Evolutionary conservation across 2,888 invertebrate species (phyloP).

Genomic region (Anorthoa munda): DNA sequence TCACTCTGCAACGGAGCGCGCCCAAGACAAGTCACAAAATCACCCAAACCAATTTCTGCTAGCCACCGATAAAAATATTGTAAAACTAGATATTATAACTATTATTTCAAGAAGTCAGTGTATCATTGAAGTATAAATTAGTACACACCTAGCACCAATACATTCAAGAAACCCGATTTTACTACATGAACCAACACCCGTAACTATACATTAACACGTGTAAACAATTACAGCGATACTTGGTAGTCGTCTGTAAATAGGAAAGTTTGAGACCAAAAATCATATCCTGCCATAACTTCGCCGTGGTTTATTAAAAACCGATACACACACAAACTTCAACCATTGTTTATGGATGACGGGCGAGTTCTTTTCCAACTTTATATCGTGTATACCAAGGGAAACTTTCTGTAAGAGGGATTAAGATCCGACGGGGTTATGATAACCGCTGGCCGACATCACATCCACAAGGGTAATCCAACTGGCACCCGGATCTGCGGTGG

Average conservation of each 20-base stretch:
- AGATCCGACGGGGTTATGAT: conserved; percentile 42
- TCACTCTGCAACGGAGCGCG: too few relatives aligned
- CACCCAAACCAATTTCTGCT: too few relatives aligned
- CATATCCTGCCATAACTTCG: neutral
- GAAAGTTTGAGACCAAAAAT: conserved; percentile 11
- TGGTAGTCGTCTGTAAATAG: neutral
- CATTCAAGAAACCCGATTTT: too few relatives aligned
- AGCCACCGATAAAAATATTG: too few relatives aligned
- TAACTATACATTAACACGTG: neutral
- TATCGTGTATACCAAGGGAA: conserved; percentile 20
- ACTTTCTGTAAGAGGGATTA: conserved; percentile 54
- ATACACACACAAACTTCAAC: conserved; percentile 52
- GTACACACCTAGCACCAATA: too few relatives aligned
- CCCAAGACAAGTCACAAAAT: too few relatives aligned
- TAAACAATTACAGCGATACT: neutral
- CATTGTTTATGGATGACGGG: conserved; percentile 53
- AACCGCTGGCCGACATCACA: conserved; percentile 51
- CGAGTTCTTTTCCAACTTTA: conserved; percentile 44
- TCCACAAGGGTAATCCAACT: conserved; percentile 55
- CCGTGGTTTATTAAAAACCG: conserved; percentile 45
- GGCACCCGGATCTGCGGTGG: conserved; percentile 52
- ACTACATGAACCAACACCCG: too few relatives aligned
- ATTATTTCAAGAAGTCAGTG: too few relatives aligned
- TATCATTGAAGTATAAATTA: too few relatives aligned
- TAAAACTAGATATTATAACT: too few relatives aligned